A percentile compares a stretch with the other conserved stretches of the same genome.
phyloP scores from a whole-genome alignment of 2,888 invertebrate species.

The Steromphala cineraria region DNA sequence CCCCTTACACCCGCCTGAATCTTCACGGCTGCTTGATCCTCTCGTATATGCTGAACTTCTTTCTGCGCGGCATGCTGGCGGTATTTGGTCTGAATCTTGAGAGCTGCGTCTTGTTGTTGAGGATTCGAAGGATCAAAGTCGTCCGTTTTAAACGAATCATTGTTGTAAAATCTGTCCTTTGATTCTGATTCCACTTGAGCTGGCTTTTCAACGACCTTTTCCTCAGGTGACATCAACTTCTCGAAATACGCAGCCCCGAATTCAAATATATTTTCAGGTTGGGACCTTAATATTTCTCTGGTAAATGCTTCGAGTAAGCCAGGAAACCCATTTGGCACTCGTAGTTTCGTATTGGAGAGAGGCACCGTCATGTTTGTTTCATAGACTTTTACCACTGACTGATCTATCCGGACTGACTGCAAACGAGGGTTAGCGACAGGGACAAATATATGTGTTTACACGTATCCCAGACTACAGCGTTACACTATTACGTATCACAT shows the following conservation, averaged over 20 bases:
- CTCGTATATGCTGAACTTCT: neutral
- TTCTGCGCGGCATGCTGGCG: neutral
- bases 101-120: neutral
- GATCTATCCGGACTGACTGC: too few species aligned
- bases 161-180: neutral
- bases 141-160: neutral
- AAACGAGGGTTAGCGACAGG: too few species aligned
- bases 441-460: too few species aligned
- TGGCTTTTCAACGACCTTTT: neutral
- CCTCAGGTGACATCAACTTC: neutral
- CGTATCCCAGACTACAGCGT: too few species aligned
- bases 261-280: neutral
- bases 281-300: neutral
- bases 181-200: neutral
- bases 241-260: neutral
- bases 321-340: neutral
- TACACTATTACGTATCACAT: too few species aligned
- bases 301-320: neutral
- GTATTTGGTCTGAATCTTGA: neutral
- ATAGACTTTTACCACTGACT: too few species aligned
- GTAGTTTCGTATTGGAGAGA: neutral
- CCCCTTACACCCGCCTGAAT: neutral
- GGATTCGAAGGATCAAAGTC: neutral
- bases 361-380: neutral
- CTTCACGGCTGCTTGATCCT: neutral